Conservation (phyloP, 2,797 vertebrate genomes). For the Rousettus madagascariensis region DNA sequence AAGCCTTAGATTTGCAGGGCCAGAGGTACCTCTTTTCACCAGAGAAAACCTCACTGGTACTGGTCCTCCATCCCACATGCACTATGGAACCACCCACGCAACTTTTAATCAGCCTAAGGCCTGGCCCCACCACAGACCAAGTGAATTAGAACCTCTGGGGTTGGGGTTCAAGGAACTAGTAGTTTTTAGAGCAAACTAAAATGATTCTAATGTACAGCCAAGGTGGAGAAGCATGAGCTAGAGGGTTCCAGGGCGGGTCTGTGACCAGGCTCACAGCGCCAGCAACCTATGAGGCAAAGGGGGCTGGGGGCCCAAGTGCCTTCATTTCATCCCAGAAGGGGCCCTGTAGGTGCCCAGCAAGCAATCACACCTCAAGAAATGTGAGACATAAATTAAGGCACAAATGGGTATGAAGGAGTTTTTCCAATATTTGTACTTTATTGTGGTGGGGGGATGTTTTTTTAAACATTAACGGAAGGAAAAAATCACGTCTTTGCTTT, state of each 20-base stretch:
- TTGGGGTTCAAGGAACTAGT: background rate
- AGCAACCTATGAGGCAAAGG: background rate
- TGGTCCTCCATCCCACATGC: background rate
- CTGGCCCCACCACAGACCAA: background rate
- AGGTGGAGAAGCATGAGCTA: background rate
- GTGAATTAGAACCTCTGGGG: background rate
- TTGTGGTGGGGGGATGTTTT: background rate
- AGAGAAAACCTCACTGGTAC: background rate
- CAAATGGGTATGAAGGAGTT: background rate
- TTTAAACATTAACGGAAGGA: slow-evolving; percentile 35
- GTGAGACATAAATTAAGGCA: background rate
- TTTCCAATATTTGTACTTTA: background rate
- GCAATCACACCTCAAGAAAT: background rate
- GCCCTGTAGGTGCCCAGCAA: background rate
- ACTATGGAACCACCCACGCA: background rate
- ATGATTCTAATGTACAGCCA: fast-evolving
- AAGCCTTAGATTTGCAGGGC: background rate
- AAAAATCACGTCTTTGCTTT: slow-evolving; percentile 2
- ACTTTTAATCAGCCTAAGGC: background rate
- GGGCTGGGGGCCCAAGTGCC: too few relatives aligned
- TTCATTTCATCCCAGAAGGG: background rate
- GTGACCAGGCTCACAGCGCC: background rate
- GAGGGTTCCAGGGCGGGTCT: background rate
- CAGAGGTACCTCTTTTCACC: background rate
- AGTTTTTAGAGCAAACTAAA: background rate